Evolutionary conservation across 2,113 vertebrate genomes (phyloP), one percentile per base, ranked within the genome.

Genomic region (Madoqua kirkii): DNA sequence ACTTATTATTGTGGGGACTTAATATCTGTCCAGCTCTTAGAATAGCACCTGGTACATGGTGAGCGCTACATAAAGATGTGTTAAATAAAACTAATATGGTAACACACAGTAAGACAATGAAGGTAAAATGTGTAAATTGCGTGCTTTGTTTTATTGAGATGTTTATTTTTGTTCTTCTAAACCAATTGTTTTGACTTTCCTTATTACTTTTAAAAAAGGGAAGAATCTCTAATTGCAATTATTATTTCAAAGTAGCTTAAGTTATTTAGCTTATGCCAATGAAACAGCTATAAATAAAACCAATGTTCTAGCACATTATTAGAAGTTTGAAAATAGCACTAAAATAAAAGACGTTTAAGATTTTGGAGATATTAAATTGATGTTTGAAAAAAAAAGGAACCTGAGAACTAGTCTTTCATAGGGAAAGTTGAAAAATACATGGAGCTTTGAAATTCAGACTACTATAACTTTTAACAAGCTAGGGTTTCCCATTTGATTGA

Each of bases 401-500:
- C 11, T 29, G 6, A 67, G 25, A 94, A 94, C 27, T 50, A 89
- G 3, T 50, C 52, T 88, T 96, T 91, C 57, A 36, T 36, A 60
- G 33, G 7, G 11, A 95, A 97, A 89, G 12, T 62, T 50, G 29
- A 59, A 98, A 97, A 97, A 96, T n/a, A 50, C 2, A 21, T 67
- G 36, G 12, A 55, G 3, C n/a, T 95, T 96, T 93, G 50, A 71
- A 93, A 97, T 93, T 93, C 71, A 93, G 89, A 67, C 21, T 57
- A 36, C 45, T 55, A 79, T 89, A 52, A 82, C 6, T 94, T 90
- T 90, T 40, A 55, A 79, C 50, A 27, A 79, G 29, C 27, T 55
- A 83, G 16, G 27, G 25, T 85, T 90, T 92, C 82, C 23, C 33
- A 84, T 84, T 89, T 93, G 50, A 55, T 19, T 93, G 50, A 87